Base-by-base conservation (phyloP, 2,888 invertebrate genomes). In the Hyles lineata region DNA sequence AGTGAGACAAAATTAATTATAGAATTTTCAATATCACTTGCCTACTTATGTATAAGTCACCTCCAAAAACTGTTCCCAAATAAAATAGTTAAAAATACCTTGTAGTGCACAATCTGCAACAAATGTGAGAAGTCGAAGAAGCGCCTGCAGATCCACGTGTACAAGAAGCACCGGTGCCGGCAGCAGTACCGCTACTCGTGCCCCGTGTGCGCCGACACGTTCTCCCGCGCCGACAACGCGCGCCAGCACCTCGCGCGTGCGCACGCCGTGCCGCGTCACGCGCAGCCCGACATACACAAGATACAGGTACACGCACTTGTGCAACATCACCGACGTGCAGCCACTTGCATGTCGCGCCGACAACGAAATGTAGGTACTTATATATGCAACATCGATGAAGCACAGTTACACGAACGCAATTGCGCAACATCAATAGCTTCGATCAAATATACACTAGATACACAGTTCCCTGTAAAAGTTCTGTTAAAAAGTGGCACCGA, bases 71-170 rank as follows among this genome's bases (percentile, higher is more conserved):
- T 11, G 2, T 15, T 43, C 43, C 43, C 11, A 43, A 43, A 43
- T 43, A 11, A 15, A 43, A 15, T 15, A 43, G 11, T 11, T 11
- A 15, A 15, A 43, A 43, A 11, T n/a, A 35, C 43, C n/a, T 61
- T 35, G 52, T 83, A 88, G 88, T 88, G 88, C 73, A 73, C 76
- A 7, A 62, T 85, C 3, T 88, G 88, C 35, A 74, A 80, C 19
- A 86, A 86, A 61, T 75, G 82, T 4, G 88, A 87, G 77, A 87
- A 85, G 21, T 88, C 88, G 0, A 80, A 81, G 21, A 88, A 88
- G 25, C 80, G 83, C 0, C 81, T 88, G 0, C 82, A 83, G 35
- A 79, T 86, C 15, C 87, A 88, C 75, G 76, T 80, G 52, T 85
- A 83, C 70, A 87, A 85, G n/a, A 79, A 75, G 0, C 87, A 87